Base-by-base conservation (phyloP, 2,113 vertebrate species). In the Suncus etruscus region DNA sequence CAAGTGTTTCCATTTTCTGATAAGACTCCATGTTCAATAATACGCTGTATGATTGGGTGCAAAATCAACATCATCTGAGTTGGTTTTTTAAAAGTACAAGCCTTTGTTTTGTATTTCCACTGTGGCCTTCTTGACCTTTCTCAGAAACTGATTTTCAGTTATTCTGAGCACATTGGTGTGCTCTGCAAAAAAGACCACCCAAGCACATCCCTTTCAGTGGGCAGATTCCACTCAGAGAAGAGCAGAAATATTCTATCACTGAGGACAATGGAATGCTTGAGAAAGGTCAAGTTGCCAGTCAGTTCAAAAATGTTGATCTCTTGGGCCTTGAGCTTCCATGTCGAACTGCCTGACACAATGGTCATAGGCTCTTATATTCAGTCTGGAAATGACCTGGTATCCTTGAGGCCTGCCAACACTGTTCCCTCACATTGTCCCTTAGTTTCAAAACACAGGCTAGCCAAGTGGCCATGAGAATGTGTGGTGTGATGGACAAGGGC, bases 51-150 rank as follows among this genome's bases (percentile, higher is more conserved):
- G 89, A 86, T 63, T 63, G 50, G 82, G 11, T 50, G 15, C 78
- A 95, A 85, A 95, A 91, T 79, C 90, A 95, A 87, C 75, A 78
- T 94, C 87, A 32, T 94, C 85, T 25, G 81, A 91, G 85, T 91
- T 93, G 89, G 89, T 50, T 32, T 45, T 87, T 96, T 91, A 84
- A 69, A 90, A 89, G 47, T 72, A 83, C 14, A 83, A 87, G 70
- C 50, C 51, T 91, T 94, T 89, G 74, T 92, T 92, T 95, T 91
- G 25, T 81, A 61, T 84, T 90, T 91, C 91, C 2, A 0, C 63
- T 84, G 86, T 83, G 93, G 86, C 31, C 89, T 75, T 92, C 91
- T 72, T 83, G 81, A 91, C 86, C 84, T 93, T 78, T 81, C 72
- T 94, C 77, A 93, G 74, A 95, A 91, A 50, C 58, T 48, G 77